phyloP scores from a whole-genome alignment of 30 jellyfish, hydroid and myxozoan species.

The Aurelia aurita complex sp. Pacific region DNA sequence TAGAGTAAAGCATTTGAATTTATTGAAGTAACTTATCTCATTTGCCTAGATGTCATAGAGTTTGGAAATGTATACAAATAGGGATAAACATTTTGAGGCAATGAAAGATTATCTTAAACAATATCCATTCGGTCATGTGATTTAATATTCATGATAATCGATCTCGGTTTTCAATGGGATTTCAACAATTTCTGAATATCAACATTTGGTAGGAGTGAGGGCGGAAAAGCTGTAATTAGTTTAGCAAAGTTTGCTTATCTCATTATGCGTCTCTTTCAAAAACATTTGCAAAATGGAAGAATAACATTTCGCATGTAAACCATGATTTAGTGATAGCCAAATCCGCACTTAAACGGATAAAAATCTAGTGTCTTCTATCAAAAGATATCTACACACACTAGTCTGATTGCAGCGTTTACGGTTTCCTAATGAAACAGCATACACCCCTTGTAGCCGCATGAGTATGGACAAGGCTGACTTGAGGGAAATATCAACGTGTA shows the following conservation, averaged over 20 bases:
- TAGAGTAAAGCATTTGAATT: conserved; percentile 5
- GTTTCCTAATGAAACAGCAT: conserved; percentile 50
- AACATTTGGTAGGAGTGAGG: conserved; percentile 47
- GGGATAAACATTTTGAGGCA: conserved; percentile 44
- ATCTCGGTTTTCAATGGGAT: conserved; percentile 57
- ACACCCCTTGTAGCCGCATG: conserved; percentile 60
- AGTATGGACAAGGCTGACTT: conserved; percentile 22
- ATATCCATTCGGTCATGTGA: conserved; percentile 59
- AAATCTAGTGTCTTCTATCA: conserved; percentile 41
- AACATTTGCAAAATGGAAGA: conserved; percentile 55
- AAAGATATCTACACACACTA: conserved; percentile 42
- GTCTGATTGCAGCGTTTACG: conserved; percentile 60
- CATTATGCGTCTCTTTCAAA: conserved; percentile 54
- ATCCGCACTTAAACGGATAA: conserved; percentile 62
- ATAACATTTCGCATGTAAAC: conserved; percentile 48
- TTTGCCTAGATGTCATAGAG: conserved; percentile 29
- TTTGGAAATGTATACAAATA: conserved; percentile 51
- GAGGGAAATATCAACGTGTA: conserved; percentile 38
- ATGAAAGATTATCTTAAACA: conserved; percentile 36
- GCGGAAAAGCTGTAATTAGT: conserved; percentile 60
- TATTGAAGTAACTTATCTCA: conserved; percentile 41
- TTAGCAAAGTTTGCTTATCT: conserved; percentile 60
- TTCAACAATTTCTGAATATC: conserved; percentile 56
- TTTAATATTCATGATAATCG: conserved; percentile 50
- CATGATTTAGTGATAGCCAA: conserved; percentile 48